A percentile compares a stretch with the other conserved stretches of the same genome.
Evolutionary conservation across 2,888 invertebrate species (phyloP).

Genomic region (Hyposoter didymator): DNA sequence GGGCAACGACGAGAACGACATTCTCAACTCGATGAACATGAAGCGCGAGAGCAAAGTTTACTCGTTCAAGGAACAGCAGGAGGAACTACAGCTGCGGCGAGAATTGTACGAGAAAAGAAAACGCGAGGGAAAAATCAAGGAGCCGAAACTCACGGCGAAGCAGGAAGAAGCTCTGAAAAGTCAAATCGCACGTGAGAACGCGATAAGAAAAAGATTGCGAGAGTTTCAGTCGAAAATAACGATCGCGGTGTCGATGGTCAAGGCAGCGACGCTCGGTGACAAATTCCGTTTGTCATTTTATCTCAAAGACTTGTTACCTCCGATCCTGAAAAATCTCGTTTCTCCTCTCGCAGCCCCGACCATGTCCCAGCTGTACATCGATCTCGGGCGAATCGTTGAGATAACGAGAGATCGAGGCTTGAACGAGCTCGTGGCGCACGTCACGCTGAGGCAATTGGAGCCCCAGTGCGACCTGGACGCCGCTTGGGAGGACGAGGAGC

Average conservation of each 20-base stretch:
- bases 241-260: slow-evolving; percentile 84
- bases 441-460: slow-evolving; percentile 89
- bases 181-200: slow-evolving; percentile 94
- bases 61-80: slow-evolving; percentile 98
- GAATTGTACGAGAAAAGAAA: slow-evolving; percentile 96
- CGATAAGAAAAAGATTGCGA: slow-evolving; percentile 89
- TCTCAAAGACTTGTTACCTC: slow-evolving; percentile 86
- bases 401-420: slow-evolving; percentile 83
- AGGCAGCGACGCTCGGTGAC: slow-evolving; percentile 86
- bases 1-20: slow-evolving; percentile 85
- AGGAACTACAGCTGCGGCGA: slow-evolving; percentile 95
- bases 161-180: slow-evolving; percentile 96
- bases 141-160: slow-evolving; percentile 91
- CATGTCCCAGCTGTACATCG: slow-evolving; percentile 87
- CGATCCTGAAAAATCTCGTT: slow-evolving; percentile 88
- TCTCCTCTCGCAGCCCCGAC: slow-evolving; percentile 92
- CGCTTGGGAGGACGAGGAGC: slow-evolving; percentile 91
- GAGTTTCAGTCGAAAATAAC: slow-evolving; percentile 82
- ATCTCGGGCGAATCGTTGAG: slow-evolving; percentile 87
- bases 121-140: slow-evolving; percentile 91
- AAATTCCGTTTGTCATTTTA: slow-evolving; percentile 85
- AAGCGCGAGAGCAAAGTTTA: slow-evolving; percentile 98
- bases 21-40: slow-evolving; percentile 89
- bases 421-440: slow-evolving; percentile 88
- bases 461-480: slow-evolving; percentile 93